Evolutionary conservation across 2,113 vertebrate species (phyloP).

Genomic region (Crotalus helleri): DNA sequence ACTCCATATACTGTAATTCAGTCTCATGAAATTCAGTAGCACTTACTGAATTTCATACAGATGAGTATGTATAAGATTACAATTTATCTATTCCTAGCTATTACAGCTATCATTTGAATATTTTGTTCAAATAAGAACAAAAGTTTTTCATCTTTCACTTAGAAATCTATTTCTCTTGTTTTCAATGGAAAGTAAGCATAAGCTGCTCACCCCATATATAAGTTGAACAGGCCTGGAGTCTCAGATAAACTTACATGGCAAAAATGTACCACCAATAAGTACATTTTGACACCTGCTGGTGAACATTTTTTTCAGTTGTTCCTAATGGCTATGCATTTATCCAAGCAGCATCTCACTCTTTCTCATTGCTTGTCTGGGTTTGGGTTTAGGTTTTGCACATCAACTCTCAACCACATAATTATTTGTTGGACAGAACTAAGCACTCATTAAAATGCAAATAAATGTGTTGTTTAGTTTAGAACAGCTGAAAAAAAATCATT

Average conservation of each 20-base stretch:
- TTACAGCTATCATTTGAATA: not conserved
- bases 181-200: not conserved
- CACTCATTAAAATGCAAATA: not conserved
- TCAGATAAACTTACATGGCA: not conserved
- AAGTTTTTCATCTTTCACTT: not conserved
- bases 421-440: not conserved
- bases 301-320: not conserved
- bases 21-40: not conserved
- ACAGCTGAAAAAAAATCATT: not conserved
- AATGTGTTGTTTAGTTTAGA: not conserved
- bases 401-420: not conserved
- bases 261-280: not conserved
- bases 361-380: not conserved
- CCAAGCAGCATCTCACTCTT: too few species aligned
- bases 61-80: not conserved
- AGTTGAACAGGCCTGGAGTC: not conserved
- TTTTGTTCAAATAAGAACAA: not conserved
- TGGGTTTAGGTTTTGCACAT: not conserved
- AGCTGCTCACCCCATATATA: not conserved
- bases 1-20: not conserved
- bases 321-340: not conserved
- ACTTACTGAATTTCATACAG: not conserved
- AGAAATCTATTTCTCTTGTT: not conserved
- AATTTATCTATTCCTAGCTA: not conserved
- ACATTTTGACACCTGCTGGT: not conserved